These are phyloP conservation scores for Heliconius himera DNA, from an alignment of 1,140 invertebrate genomes.

Conservation along the genomic window DNA sequence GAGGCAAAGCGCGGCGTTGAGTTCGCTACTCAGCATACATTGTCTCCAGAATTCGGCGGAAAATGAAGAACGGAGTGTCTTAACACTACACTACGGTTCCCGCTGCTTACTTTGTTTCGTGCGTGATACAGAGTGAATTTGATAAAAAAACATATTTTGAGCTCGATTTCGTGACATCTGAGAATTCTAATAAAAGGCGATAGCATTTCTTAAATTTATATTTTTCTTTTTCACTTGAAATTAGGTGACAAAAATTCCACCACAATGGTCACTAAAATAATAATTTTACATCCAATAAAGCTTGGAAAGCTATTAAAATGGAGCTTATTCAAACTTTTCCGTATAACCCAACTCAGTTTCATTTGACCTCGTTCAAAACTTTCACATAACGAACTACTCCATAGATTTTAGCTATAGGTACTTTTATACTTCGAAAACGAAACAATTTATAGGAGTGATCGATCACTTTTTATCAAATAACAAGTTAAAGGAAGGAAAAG, in stretches of 20 bases:
- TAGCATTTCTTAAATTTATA: too few relatives aligned
- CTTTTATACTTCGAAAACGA: background rate
- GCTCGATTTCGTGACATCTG: too few relatives aligned
- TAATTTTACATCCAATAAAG: background rate
- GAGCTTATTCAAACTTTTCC: conserved; percentile 12
- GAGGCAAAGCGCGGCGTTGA: too few relatives aligned
- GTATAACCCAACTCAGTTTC: conserved; percentile 1
- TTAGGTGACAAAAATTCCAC: background rate
- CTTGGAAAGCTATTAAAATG: background rate
- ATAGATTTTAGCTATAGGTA: background rate
- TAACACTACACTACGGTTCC: too few relatives aligned
- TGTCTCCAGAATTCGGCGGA: too few relatives aligned
- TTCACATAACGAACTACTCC: conserved; percentile 1
- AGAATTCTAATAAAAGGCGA: too few relatives aligned
- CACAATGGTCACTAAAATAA: background rate
- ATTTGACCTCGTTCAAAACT: conserved; percentile 11
- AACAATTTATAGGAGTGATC: conserved; percentile 37
- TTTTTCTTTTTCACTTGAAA: background rate
- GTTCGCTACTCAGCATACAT: too few relatives aligned
- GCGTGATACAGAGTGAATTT: too few relatives aligned
- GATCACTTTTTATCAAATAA: conserved; percentile 39
- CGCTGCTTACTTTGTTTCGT: too few relatives aligned
- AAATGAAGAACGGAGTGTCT: too few relatives aligned
- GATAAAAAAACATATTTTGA: too few relatives aligned
- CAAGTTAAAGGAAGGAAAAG: conserved; percentile 38